Evolutionary conservation across 2,888 invertebrate genomes (phyloP).

Genomic region (Pheosia gnoma): DNA sequence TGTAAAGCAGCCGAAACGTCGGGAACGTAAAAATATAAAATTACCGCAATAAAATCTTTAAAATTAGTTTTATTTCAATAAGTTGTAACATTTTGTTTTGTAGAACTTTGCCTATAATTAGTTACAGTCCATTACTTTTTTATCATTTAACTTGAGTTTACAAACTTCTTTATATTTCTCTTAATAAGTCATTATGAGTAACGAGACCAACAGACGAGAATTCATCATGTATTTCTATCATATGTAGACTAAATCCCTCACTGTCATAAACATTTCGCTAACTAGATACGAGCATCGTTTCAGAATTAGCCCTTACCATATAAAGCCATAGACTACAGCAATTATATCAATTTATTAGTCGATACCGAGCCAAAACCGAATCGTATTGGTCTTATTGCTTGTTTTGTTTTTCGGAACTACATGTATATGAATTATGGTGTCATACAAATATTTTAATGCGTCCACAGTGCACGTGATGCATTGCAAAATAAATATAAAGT

Average conservation of each 20-base stretch:
- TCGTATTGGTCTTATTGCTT: background rate
- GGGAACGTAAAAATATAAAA: too few relatives aligned
- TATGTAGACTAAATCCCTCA: background rate
- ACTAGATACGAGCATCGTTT: background rate
- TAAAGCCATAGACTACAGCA: conserved; percentile 42
- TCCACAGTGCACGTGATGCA: conserved; percentile 58
- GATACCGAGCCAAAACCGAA: conserved; percentile 46
- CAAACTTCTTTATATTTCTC: too few relatives aligned
- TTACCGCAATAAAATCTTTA: too few relatives aligned
- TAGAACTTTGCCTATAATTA: too few relatives aligned
- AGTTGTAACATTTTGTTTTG: too few relatives aligned
- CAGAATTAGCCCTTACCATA: conserved; percentile 40
- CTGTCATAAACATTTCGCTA: background rate
- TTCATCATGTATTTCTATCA: background rate
- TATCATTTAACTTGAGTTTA: too few relatives aligned
- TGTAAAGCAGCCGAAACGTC: too few relatives aligned
- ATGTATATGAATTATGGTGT: conserved; percentile 59
- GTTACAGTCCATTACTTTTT: too few relatives aligned
- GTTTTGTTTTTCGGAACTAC: conserved; percentile 9
- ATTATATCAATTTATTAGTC: conserved; percentile 63
- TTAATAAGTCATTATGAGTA: too few relatives aligned
- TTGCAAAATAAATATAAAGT: conserved; percentile 48
- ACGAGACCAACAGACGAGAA: too few relatives aligned
- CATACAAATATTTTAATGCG: conserved; percentile 73
- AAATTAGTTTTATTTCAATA: too few relatives aligned